A percentile compares a stretch with the other conserved stretches of the same genome.
These are phyloP conservation scores for Laterallus jamaicensis DNA, from an alignment of 2,113 vertebrate species.

Conservation along the genomic window DNA sequence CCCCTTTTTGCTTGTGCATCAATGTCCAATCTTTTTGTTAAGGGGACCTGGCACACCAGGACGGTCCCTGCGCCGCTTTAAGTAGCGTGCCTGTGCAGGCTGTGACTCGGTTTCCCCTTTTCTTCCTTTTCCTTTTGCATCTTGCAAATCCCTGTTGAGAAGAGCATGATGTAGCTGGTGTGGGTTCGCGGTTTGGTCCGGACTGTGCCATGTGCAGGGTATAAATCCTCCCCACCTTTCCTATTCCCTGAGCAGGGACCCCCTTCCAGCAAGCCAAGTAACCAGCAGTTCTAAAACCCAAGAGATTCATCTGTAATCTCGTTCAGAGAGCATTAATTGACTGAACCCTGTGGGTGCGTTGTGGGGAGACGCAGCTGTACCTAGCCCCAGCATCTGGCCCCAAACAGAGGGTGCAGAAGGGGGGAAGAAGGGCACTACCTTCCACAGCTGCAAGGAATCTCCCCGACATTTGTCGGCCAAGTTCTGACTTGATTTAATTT, in stretches of 20 bases:
- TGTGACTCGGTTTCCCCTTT: neutral
- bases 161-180: neutral
- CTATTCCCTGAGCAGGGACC: neutral
- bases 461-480: neutral
- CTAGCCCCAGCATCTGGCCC: neutral
- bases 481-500: neutral
- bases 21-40: neutral
- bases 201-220: neutral
- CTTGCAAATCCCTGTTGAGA: neutral
- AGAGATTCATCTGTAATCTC: neutral
- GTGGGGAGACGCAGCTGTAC: neutral
- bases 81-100: neutral
- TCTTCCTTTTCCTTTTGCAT: neutral
- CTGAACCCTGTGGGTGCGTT: accelerated
- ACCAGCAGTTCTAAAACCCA: neutral
- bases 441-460: neutral
- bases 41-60: neutral
- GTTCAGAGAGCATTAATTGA: no score
- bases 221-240: neutral
- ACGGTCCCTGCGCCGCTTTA: neutral
- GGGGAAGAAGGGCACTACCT: neutral
- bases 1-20: neutral
- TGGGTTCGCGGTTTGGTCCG: accelerated
- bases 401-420: neutral
- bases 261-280: neutral